phyloP scores from a whole-genome alignment of 2,888 invertebrate species.

The Diadegma fenestrale region DNA sequence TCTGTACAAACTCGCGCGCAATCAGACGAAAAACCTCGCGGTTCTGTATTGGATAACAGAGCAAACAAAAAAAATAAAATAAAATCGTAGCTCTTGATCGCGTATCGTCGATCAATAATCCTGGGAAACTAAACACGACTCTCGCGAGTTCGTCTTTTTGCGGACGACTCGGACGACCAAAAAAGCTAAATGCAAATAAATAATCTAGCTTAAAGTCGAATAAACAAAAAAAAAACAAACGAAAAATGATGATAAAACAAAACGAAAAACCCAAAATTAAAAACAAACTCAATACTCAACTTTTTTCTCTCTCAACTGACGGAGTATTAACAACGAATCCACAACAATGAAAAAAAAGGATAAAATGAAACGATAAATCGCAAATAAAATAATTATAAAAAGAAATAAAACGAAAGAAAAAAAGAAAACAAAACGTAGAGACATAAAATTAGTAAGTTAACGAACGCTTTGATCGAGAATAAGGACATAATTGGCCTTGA shows the following conservation, averaged over 20 bases:
- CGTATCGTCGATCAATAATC: constrained; percentile 39
- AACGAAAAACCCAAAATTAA: constrained; percentile 29
- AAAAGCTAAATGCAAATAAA: constrained; percentile 61
- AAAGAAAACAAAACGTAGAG: constrained; percentile 77
- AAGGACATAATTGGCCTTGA: constrained; percentile 82
- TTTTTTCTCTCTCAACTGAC: background rate
- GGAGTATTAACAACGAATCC: constrained; percentile 63
- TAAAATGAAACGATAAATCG: constrained; percentile 11
- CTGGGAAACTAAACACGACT: constrained; percentile 53
- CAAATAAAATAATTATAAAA: constrained; percentile 3
- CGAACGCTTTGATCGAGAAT: constrained; percentile 84
- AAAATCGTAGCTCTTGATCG: constrained; percentile 58
- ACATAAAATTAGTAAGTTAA: constrained; percentile 83
- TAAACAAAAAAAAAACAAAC: constrained; percentile 17
- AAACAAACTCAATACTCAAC: too few species aligned
- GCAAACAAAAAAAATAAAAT: background rate
- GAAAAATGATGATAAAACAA: constrained; percentile 27
- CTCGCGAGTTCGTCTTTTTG: constrained; percentile 59
- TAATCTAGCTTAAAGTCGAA: constrained; percentile 47
- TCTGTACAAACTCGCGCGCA: too few species aligned
- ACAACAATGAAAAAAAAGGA: constrained; percentile 71
- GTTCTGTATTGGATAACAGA: background rate
- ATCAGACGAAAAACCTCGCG: background rate
- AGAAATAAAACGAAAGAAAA: constrained; percentile 8
- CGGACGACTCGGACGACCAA: constrained; percentile 64